A percentile compares a stretch with the other conserved stretches of the same genome.
Evolutionary conservation across 2,113 vertebrate species (phyloP).

Genomic region (Hippoglossus stenolepis): DNA sequence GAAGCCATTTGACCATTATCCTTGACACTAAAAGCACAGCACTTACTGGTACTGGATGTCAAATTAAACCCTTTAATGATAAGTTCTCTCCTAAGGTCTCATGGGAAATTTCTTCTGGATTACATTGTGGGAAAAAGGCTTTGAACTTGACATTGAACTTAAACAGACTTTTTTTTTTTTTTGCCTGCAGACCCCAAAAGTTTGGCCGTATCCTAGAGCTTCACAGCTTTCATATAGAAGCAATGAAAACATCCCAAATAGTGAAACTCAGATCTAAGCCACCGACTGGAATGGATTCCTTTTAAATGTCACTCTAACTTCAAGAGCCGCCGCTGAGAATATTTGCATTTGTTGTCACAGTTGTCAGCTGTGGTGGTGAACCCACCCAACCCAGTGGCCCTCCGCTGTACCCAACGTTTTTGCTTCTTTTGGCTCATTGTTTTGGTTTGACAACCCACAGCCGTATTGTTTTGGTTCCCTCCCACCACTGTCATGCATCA

Average conservation of each 20-base stretch:
- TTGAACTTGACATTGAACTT: conserved; percentile 86
- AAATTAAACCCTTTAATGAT: conserved; percentile 85
- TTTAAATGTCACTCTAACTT: conserved; percentile 10
- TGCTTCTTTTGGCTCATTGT: background rate
- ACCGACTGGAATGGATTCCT: conserved; percentile 17
- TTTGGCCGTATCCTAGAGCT: conserved; percentile 59
- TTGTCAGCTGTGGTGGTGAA: background rate
- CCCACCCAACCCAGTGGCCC: background rate
- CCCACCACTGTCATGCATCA: background rate
- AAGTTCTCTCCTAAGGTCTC: conserved; percentile 77
- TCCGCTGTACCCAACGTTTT: background rate
- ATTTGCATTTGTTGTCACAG: conserved; percentile 9
- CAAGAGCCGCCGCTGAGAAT: background rate
- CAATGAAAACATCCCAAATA: conserved; percentile 34
- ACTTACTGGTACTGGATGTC: conserved; percentile 80
- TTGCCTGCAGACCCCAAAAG: conserved; percentile 68
- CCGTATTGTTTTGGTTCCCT: background rate
- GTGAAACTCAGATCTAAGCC: conserved; percentile 42
- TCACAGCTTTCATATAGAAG: conserved; percentile 36
- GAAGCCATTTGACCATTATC: conserved; percentile 80
- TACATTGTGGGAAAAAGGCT: conserved; percentile 78
- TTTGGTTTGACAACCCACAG: background rate
- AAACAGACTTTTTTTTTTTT: conserved; percentile 74
- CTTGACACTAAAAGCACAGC: conserved; percentile 79
- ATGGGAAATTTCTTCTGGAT: conserved; percentile 82